Conservation (phyloP, 1,140 invertebrate genomes). For the Mizuhopecten yessoensis region DNA sequence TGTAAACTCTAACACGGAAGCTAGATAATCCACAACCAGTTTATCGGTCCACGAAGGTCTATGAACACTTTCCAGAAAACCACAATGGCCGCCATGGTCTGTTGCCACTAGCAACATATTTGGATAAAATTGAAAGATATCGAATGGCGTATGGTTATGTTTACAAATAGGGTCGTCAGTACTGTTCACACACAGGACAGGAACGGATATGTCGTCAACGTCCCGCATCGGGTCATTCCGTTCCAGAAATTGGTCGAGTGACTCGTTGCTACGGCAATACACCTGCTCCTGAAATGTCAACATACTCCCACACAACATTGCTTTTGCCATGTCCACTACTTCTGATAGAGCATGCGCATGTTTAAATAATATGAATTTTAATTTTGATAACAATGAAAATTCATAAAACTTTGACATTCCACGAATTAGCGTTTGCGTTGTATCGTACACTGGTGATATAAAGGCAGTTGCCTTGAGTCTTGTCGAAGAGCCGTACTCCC, state of each 20-base stretch:
- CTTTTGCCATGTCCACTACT: slow-evolving; percentile 68
- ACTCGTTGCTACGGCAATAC: slow-evolving; percentile 69
- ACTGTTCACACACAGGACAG: slow-evolving; percentile 79
- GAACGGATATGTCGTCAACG: slow-evolving; percentile 79
- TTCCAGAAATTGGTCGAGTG: slow-evolving; percentile 77
- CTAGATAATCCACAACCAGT: slow-evolving; percentile 71
- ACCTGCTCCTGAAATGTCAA: slow-evolving; percentile 69
- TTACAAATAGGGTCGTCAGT: slow-evolving; percentile 76
- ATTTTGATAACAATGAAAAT: slow-evolving; percentile 65
- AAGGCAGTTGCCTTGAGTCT: slow-evolving; percentile 67
- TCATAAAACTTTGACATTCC: slow-evolving; percentile 70
- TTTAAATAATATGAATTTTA: slow-evolving; percentile 69
- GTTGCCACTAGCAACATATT: slow-evolving; percentile 74
- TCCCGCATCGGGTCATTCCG: slow-evolving; percentile 79
- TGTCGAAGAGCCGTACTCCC: slow-evolving; percentile 75
- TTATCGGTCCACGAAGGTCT: slow-evolving; percentile 70
- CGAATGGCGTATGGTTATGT: slow-evolving; percentile 68
- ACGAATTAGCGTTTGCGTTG: slow-evolving; percentile 51
- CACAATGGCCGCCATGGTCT: slow-evolving; percentile 76
- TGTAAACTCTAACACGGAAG: slow-evolving; percentile 72
- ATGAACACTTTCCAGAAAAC: slow-evolving; percentile 70
- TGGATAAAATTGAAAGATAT: slow-evolving; percentile 74
- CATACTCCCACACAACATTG: slow-evolving; percentile 66
- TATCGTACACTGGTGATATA: slow-evolving; percentile 76
- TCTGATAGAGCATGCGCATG: slow-evolving; percentile 69